A percentile compares a stretch with the other conserved stretches of the same genome.
Evolutionary conservation across 2,888 invertebrate genomes (phyloP).

Genomic region (Craniophora ligustri): DNA sequence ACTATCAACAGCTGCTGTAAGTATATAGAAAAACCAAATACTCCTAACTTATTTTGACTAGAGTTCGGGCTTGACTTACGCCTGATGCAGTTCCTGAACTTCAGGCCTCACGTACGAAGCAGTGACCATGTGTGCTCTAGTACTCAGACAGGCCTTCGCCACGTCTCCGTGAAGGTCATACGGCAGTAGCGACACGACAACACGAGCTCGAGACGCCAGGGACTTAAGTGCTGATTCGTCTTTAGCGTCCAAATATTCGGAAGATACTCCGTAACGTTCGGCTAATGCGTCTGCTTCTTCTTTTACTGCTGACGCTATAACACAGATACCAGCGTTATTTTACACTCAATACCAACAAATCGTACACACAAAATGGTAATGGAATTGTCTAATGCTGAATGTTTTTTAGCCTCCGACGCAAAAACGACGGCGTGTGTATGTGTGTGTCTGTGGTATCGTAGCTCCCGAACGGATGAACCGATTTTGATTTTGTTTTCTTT

Average conservation of each 20-base stretch:
- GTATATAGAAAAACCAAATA: no score
- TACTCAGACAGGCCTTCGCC: constrained; percentile 95
- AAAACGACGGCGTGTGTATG: no score
- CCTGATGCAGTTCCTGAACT: constrained; percentile 93
- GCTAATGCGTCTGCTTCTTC: constrained; percentile 96
- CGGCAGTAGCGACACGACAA: constrained; percentile 96
- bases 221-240: constrained; percentile 92
- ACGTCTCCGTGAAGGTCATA: constrained; percentile 95
- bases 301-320: constrained; percentile 92
- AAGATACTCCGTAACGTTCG: constrained; percentile 92
- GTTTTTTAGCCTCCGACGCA: no score
- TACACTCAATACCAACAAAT: no score
- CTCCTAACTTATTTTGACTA: no score
- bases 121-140: constrained; percentile 97
- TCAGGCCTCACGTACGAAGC: constrained; percentile 97
- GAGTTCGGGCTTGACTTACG: constrained; percentile 82
- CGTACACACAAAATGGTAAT: no score
- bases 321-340: no score
- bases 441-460: no score
- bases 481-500: no score
- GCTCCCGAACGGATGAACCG: no score
- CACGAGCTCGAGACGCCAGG: constrained; percentile 92
- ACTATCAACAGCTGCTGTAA: no score
- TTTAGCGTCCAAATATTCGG: constrained; percentile 94
- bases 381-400: no score